A percentile compares a stretch with the other conserved stretches of the same genome.
phyloP scores from a whole-genome alignment of 2,888 invertebrate genomes.

The Auanema freiburgensis region DNA sequence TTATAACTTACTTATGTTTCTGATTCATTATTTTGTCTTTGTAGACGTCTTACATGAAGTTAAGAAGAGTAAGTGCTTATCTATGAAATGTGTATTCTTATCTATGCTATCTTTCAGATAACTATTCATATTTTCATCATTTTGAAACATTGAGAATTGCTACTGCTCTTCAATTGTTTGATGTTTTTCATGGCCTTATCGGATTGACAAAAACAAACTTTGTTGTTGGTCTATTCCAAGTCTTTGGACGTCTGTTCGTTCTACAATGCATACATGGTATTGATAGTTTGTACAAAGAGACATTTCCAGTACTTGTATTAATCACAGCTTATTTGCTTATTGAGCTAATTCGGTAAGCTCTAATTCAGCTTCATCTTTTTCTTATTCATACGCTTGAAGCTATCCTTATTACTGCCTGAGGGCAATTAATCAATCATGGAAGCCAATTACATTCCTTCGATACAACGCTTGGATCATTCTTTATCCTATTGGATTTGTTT shows the following conservation, averaged over 20 bases:
- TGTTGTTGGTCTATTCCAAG: slow-evolving; percentile 15
- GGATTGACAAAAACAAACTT: slow-evolving; percentile 21
- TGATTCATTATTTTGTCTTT: slow-evolving; percentile 13
- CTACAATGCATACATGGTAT: slow-evolving; percentile 17
- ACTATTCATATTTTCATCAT: slow-evolving; percentile 12
- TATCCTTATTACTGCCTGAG: slow-evolving; percentile 83
- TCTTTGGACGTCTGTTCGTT: slow-evolving; percentile 31
- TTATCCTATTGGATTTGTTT: slow-evolving; percentile 85
- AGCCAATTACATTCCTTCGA: slow-evolving; percentile 83
- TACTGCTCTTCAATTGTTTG: slow-evolving; percentile 28
- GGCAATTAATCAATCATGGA: slow-evolving; percentile 57
- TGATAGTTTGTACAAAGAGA: slow-evolving; percentile 1
- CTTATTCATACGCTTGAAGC: slow-evolving; percentile 19
- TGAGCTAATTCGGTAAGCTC: slow-evolving; percentile 27
- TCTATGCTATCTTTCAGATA: slow-evolving; percentile 4
- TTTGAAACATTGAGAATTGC: slow-evolving; percentile 11
- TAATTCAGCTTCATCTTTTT: slow-evolving; percentile 8
- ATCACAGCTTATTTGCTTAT: slow-evolving; percentile 28
- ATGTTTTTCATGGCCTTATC: slow-evolving; percentile 18
- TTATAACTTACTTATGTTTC: slow-evolving; percentile 17
- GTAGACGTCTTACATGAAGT: slow-evolving; percentile 7
- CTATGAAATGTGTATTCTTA: neutral
- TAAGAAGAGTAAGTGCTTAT: slow-evolving; percentile 9
- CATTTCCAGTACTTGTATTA: slow-evolving; percentile 10
- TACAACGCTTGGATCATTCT: slow-evolving; percentile 91